Base-by-base conservation (phyloP, 2,797 vertebrate species). In the Leucoraja ocellata region DNA sequence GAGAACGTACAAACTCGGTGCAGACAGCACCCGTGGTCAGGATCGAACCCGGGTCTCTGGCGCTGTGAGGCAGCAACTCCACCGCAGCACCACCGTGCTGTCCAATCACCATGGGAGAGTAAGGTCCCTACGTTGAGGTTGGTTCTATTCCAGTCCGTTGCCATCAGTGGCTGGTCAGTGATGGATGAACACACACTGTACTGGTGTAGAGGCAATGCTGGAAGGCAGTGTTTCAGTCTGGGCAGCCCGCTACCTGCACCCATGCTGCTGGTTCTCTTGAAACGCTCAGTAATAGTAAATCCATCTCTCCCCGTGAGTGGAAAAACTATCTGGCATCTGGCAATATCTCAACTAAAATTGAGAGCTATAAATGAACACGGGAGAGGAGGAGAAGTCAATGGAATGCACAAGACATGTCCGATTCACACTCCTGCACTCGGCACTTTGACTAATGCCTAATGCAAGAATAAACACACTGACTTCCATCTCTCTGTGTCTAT, bases 361-460 rank as follows among this genome's bases (percentile, higher is more conserved):
- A 65, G 65, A 88, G n/a, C 84, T 88, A 65, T 88, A 88, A 88
- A 88, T 88, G 65, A 88, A n/a, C n/a, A 65, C 58, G 65, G 61
- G 46, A 58, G 80, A 54, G 21, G 54, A 32, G 18, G 2, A 88
- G 68, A 68, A 65, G 14, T 1, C 63, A 88, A 32, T 88, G 84
- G 84, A 88, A 88, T 68, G 61, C 84, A 68, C 25, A 88, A 21
- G 63, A 88, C 84, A 36, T 63, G 84, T 88, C 84, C 32, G 36
- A 88, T 88, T 36, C 84, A 88, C 63, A 88, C 65, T 88, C 36
- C 14, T 88, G n/a, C 84, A 18, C 61, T 88, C n/a, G 65, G 84
- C 68, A 63, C 61, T n/a, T 88, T 88, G 84, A 88, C 0, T 68
- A 14, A 68, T 63, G 46, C 46, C 46, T 46, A 46, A 46, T 46